Conservation (phyloP, 1,140 invertebrate genomes). For the Mycetomoellerius zeteki region DNA sequence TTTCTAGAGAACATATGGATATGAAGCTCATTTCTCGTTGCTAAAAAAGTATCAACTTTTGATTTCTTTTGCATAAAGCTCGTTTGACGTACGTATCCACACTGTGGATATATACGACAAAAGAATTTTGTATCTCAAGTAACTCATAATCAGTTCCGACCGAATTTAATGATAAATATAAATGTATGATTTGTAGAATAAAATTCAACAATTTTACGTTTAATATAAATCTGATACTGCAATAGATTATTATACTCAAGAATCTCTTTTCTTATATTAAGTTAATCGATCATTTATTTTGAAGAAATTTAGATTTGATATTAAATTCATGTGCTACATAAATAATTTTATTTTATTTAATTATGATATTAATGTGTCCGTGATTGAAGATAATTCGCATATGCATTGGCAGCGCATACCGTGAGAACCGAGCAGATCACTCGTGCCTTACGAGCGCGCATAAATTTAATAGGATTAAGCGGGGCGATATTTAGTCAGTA, state of each 20-base stretch:
- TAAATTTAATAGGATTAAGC: slow-evolving; percentile 71
- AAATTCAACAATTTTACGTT: neutral
- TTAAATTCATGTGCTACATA: neutral
- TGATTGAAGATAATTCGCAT: neutral
- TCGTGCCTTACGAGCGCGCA: slow-evolving; percentile 61
- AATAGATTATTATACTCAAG: neutral
- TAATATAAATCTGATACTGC: neutral
- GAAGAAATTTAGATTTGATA: neutral
- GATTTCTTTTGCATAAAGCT: no score
- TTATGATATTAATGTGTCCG: neutral
- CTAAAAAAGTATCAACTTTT: no score
- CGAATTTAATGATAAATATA: neutral
- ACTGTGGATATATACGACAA: neutral
- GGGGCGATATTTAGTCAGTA: slow-evolving; percentile 80
- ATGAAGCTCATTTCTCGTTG: no score
- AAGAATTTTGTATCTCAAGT: neutral
- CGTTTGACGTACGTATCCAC: no score
- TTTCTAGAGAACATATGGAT: no score
- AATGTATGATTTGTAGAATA: neutral
- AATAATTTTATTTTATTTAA: neutral
- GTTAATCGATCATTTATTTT: no score
- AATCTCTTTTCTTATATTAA: neutral
- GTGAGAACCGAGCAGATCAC: slow-evolving; percentile 55
- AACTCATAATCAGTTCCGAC: neutral
- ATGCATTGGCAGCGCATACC: slow-evolving; percentile 29